Evolutionary conservation across 2,888 invertebrate genomes (phyloP), one percentile per base, ranked within the genome.

Genomic region (Drosophila meridiana): DNA sequence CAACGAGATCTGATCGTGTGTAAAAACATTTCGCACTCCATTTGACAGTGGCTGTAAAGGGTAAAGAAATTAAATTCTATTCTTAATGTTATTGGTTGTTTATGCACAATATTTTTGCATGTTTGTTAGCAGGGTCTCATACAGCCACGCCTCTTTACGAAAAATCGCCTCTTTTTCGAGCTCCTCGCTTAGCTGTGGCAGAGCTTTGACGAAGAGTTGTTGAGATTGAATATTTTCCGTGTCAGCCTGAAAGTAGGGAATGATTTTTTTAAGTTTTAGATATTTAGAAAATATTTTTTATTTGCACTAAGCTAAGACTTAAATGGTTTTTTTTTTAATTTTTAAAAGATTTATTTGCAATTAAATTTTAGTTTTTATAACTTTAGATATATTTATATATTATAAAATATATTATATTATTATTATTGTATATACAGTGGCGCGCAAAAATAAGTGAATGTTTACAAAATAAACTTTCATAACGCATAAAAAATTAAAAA

Each of bases 11-110:
- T 30, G 88, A 70, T 0, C 92, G 91, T 0, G 87, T 76, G 32
- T 91, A 91, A 64, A 89, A 93, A 61, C 92, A 92, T 40, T 87
- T 79, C 7, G 94, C 90, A 4, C 83, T 78, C 91, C 92, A 92
- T 71, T 81, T 88, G 5, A 70, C 20, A 0, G 42, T 63, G 11
- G 83, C 85, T 85, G 61, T 11, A 8, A 11, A n/a, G 7, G 5
- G 0, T 13, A 4, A 2, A 5, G 2, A 56, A 30, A 8, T 32
- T n/a, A 11, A 9, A 2, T 40, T 28, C 8, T 8, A 28, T 28
- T 53, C 8, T 2, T 6, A 7, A 6, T 40, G 0, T 1, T 4
- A 9, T 0, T 6, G 26, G 2, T n/a, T 28, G 8, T 3, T 4
- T n/a, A 80, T 85, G 50, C 56, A 92, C 92, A 87, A 60, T 73